Conservation (phyloP, 2,888 invertebrate species). For the Acrobasis repandana region DNA sequence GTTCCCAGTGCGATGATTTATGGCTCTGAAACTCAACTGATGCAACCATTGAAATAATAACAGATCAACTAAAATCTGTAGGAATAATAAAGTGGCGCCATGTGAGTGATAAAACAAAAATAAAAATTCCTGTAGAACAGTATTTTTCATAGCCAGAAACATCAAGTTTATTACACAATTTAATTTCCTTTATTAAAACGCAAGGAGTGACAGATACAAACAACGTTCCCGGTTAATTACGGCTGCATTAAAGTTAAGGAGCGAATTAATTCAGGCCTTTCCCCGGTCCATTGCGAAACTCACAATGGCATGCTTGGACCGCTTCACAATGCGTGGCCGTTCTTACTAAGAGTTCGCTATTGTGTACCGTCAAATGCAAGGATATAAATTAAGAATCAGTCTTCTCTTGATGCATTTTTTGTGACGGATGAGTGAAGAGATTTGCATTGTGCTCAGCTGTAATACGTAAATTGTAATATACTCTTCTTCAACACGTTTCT, state of each 20-base stretch:
- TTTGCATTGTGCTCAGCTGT: too few relatives aligned
- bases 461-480: too few relatives aligned
- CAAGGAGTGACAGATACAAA: slow-evolving; percentile 22
- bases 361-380: not conserved
- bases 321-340: not conserved
- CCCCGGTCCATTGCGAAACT: not conserved
- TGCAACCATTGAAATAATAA: too few relatives aligned
- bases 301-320: not conserved
- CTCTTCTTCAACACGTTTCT: too few relatives aligned
- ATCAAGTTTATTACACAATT: slow-evolving; percentile 13
- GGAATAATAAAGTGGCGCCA: not conserved
- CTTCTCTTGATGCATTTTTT: not conserved
- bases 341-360: not conserved
- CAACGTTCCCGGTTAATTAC: slow-evolving; percentile 35
- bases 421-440: not conserved
- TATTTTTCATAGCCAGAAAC: not conserved
- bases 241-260: slow-evolving; percentile 37
- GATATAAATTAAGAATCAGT: not conserved
- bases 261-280: slow-evolving; percentile 33
- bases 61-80: too few relatives aligned
- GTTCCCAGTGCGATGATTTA: too few relatives aligned
- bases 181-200: slow-evolving; percentile 21
- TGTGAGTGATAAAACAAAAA: not conserved
- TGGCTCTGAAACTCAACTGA: too few relatives aligned
- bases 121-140: not conserved